A percentile compares a stretch with the other conserved stretches of the same genome.
These are phyloP conservation scores for Macheiramphus alcinus DNA, from an alignment of 2,113 vertebrate species.

Conservation along the genomic window DNA sequence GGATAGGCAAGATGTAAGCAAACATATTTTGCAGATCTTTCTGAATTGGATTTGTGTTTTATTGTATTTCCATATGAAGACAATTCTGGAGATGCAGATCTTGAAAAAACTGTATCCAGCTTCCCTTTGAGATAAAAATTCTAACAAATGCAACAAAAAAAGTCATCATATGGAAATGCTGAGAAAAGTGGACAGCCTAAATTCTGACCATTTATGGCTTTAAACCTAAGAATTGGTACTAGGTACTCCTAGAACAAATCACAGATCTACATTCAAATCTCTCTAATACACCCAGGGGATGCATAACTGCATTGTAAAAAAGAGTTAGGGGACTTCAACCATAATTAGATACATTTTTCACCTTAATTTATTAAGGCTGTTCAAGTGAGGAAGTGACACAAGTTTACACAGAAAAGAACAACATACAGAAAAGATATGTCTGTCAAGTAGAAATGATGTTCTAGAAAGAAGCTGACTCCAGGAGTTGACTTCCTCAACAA, in stretches of 20 bases:
- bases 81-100: background rate
- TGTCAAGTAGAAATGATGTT: background rate
- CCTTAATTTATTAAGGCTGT: background rate
- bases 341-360: background rate
- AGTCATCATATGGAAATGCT: background rate
- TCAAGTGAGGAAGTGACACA: background rate
- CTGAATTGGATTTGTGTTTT: background rate
- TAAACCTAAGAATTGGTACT: background rate
- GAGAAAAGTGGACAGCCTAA: background rate
- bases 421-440: accelerated
- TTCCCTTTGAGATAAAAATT: background rate
- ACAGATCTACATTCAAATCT: background rate
- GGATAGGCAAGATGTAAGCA: background rate
- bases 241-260: background rate
- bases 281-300: background rate
- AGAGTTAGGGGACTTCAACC: background rate
- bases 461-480: background rate
- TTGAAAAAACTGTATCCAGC: background rate
- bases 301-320: background rate
- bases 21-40: background rate
- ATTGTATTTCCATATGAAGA: background rate
- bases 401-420: background rate
- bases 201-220: background rate
- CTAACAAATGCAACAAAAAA: background rate
- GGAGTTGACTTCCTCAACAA: background rate